Evolutionary conservation across 2,797 vertebrate genomes (phyloP), one percentile per base, ranked within the genome.

Genomic region (Pelochelys cantorii): DNA sequence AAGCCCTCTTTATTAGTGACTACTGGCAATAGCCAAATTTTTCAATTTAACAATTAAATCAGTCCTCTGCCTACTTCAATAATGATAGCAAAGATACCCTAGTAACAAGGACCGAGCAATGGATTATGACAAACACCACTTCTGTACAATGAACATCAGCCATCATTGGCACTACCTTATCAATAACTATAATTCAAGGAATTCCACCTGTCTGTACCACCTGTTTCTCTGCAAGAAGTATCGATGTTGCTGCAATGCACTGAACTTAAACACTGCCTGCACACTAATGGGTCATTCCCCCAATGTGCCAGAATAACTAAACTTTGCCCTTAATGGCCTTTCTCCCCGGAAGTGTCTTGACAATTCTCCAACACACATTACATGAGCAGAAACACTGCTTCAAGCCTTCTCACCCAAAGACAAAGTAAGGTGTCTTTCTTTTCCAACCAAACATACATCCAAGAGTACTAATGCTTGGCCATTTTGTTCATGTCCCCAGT

Each of bases 361-460:
- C 71, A 75, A 52, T 74, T 57, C 7, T 53, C 52, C 37, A 13
- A 54, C 31, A 56, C 57, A 85, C 27, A 54, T 29, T 56, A 52
- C 25, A 31, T 74, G 6, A 53, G 22, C 34, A 54, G 65, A 85
- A 37, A 15, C 25, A 52, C 5, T 25, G 42, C 23, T 52, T 77
- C 25, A 29, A 77, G 13, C 13, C 42, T 48, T 77, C 42, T 52
- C 74, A 27, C 37, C 22, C 23, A 77, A 77, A 52, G 53, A 27
- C 25, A 74, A 52, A 75, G 52, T 15, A 37, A 71, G 23, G 62
- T 88, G 92, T 89, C 57, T 80, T 59, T 55, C 78, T 20, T 80
- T 0, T 0, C 23, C 14, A 55, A 78, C 20, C 6, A 75, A 88
- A 54, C 0, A 0, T 22, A 68, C 1, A 0, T 4, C 52, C 20